Base-by-base conservation (phyloP, 1,140 invertebrate species). In the Caerostris extrusa region DNA sequence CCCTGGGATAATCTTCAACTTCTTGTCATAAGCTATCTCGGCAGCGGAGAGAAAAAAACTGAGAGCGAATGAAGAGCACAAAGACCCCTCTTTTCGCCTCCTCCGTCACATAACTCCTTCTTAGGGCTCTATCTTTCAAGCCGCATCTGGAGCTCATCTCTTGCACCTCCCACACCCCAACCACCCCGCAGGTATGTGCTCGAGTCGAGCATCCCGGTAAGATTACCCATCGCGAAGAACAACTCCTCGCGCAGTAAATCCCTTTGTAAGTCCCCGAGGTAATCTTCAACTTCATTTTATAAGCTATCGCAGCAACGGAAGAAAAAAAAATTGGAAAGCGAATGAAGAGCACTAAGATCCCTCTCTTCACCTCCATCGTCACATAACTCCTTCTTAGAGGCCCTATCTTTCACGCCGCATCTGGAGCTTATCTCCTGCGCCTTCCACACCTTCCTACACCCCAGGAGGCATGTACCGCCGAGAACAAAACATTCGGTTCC, bases 121-220 rank as follows among this genome's bases (percentile, higher is more conserved):
- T 90, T 90, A 90, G 86, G 50, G 34, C 86, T 58, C 88, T 90
- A 90, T 90, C 67, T 90, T 34, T 90, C 53, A 56, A 14, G 88
- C 64, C 88, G 55, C 67, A 90, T 71, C 88, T 90, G 88, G 88
- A 90, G 88, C 64, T 90, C 57, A 90, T 90, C 88, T 90, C 64
- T 4, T 19, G 53, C 34, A 34, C 0, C 34, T 34, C 2, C 34
- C 34, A 0, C 34, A 34, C 34, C 34, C 0, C 34, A n/a, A n/a
- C n/a, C n/a, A n/a, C 5, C 58, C 7, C 60, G n/a, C 56, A 85
- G 82, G 10, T 10, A 85, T 85, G 82, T 85, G 67, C 60, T 7
- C 14, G 61, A 61, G 14, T 57, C 6, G 60, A 7, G 5, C 19
- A 53, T 2, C 12, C 1, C 53, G 53, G 69, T 77, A 77, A 77